These are phyloP conservation scores for Pongo pygmaeus DNA, from an alignment of 2,113 vertebrate genomes.

Conservation along the genomic window DNA sequence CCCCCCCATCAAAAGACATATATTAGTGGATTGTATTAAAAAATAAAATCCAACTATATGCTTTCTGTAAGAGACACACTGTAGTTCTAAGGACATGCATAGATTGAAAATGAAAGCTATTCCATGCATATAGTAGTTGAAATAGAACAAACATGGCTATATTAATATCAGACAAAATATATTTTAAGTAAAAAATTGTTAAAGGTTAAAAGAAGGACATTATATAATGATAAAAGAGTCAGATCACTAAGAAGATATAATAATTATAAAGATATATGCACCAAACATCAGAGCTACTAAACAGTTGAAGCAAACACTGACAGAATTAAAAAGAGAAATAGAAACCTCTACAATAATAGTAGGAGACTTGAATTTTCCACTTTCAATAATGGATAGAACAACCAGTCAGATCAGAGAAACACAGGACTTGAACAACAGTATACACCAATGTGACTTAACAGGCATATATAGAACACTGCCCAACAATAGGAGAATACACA, in stretches of 20 bases:
- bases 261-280: not conserved
- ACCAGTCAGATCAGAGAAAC: not conserved
- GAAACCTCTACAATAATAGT: not conserved
- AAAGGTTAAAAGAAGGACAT: not conserved
- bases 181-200: not conserved
- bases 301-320: not conserved
- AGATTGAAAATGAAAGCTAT: not conserved
- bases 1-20: not conserved
- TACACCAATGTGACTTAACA: not conserved
- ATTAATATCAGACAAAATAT: not conserved
- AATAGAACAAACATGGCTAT: not conserved
- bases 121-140: not conserved
- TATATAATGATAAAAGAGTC: not conserved
- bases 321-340: not conserved
- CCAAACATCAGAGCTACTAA: not conserved
- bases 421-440: not conserved
- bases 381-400: not conserved
- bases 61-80: not conserved
- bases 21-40: not conserved
- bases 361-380: not conserved
- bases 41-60: not conserved
- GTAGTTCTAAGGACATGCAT: not conserved
- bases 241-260: not conserved
- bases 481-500: not conserved
- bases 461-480: not conserved